Evolutionary conservation across 2,888 invertebrate genomes (phyloP).

Genomic region (Mesorhabditis spiculigera): DNA sequence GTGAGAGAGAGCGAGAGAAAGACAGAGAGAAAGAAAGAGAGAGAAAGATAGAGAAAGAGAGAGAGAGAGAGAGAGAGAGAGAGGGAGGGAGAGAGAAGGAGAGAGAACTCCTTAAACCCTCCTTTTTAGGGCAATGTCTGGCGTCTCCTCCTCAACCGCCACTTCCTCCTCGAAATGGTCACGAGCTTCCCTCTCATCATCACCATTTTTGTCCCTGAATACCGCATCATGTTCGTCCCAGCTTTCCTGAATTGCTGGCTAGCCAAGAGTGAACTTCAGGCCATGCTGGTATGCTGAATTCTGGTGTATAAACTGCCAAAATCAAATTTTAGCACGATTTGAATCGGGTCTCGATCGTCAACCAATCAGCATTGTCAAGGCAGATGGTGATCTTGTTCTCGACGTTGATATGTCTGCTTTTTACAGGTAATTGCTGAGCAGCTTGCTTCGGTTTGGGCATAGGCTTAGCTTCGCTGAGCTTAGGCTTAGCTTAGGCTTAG

Average conservation of each 20-base stretch:
- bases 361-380: conserved; percentile 60
- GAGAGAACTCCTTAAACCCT: background rate
- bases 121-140: conserved; percentile 84
- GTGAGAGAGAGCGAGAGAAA: conserved; percentile 64
- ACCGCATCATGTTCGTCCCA: conserved; percentile 89
- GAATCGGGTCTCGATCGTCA: conserved; percentile 94
- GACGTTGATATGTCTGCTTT: conserved; percentile 48
- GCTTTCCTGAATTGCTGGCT: conserved; percentile 98
- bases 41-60: too few relatives aligned
- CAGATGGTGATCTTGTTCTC: conserved; percentile 46
- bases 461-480: too few relatives aligned
- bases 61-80: conserved; percentile 67
- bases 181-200: conserved; percentile 92
- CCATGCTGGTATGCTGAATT: conserved; percentile 78
- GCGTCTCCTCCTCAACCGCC: conserved; percentile 89
- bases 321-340: conserved; percentile 81
- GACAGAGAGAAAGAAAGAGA: too few relatives aligned
- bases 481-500: too few relatives aligned
- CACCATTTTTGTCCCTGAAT: conserved; percentile 82
- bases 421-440: conserved; percentile 41
- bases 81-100: background rate
- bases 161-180: conserved; percentile 90
- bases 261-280: conserved; percentile 90
- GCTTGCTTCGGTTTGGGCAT: background rate
- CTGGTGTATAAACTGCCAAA: background rate